A percentile compares a stretch with the other conserved stretches of the same genome.
These are phyloP conservation scores for Mimas tiliae DNA, from an alignment of 2,888 invertebrate genomes.

Conservation along the genomic window DNA sequence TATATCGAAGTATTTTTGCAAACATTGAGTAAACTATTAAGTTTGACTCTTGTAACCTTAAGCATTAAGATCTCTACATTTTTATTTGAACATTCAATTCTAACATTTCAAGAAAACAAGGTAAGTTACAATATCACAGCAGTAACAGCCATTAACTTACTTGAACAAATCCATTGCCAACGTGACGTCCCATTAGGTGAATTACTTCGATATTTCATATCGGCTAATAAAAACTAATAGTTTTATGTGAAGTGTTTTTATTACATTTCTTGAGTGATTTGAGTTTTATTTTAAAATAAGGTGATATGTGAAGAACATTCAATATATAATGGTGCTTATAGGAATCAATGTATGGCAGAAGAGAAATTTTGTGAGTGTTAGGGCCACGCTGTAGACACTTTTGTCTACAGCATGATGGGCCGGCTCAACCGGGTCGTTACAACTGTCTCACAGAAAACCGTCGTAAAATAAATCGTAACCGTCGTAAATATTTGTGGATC, in stretches of 20 bases:
- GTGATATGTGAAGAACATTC: neutral
- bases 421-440: too few relatives aligned
- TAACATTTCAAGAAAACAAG: neutral
- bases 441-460: too few relatives aligned
- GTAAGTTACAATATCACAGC: slow-evolving; percentile 3
- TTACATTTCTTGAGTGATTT: slow-evolving; percentile 1
- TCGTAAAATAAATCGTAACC: too few relatives aligned
- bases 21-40: too few relatives aligned
- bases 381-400: too few relatives aligned
- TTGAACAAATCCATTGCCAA: neutral
- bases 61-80: neutral
- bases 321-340: too few relatives aligned
- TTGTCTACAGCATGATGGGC: too few relatives aligned
- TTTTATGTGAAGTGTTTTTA: slow-evolving; percentile 5
- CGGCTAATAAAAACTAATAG: slow-evolving; percentile 5
- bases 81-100: neutral
- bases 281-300: neutral
- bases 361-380: too few relatives aligned
- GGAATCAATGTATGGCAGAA: too few relatives aligned
- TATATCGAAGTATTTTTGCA: too few relatives aligned
- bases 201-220: neutral
- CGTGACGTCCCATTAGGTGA: slow-evolving; percentile 3
- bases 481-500: too few relatives aligned
- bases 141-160: neutral
- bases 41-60: too few relatives aligned